phyloP scores from a whole-genome alignment of 1,140 invertebrate genomes.

The Camponotus pennsylvanicus region DNA sequence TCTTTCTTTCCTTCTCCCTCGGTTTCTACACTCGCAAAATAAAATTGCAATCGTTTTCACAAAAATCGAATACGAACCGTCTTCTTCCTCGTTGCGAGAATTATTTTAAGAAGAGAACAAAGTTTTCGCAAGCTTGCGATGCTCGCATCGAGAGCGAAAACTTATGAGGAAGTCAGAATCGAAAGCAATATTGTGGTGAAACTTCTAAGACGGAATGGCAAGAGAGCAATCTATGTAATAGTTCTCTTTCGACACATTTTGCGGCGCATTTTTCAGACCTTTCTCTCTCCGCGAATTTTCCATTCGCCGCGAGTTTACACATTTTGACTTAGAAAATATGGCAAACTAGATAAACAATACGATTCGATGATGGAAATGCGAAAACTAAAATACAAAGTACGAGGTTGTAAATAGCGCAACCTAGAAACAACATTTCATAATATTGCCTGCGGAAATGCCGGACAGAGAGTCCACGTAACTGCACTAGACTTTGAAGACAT shows the following conservation, averaged over 20 bases:
- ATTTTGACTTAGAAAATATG: not conserved
- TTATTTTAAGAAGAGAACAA: conserved; percentile 42
- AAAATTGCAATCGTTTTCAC: conserved; percentile 45
- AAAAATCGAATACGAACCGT: conserved; percentile 21
- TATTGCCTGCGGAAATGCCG: not conserved
- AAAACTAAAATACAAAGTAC: not conserved
- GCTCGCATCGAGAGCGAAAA: conserved; percentile 28
- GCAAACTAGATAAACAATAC: conserved; percentile 23
- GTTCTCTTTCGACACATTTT: conserved; percentile 20
- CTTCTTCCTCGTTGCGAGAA: conserved; percentile 7
- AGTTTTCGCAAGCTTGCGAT: conserved; percentile 12
- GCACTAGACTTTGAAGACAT: conserved; percentile 12
- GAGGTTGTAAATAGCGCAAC: not conserved
- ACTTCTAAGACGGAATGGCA: conserved; percentile 16
- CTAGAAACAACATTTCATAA: not conserved
- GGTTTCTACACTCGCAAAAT: not conserved
- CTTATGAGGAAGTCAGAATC: conserved; percentile 48
- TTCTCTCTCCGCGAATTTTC: conserved; percentile 3
- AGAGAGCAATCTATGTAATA: conserved; percentile 53
- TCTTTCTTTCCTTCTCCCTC: not conserved
- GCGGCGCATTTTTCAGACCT: conserved; percentile 24
- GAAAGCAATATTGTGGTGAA: conserved; percentile 12
- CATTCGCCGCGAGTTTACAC: conserved; percentile 21
- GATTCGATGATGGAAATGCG: conserved; percentile 7
- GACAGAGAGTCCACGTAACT: not conserved